A percentile compares a stretch with the other conserved stretches of the same genome.
These are phyloP conservation scores for Lasius fuliginosus DNA, from an alignment of 2,888 invertebrate species.

Conservation along the genomic window DNA sequence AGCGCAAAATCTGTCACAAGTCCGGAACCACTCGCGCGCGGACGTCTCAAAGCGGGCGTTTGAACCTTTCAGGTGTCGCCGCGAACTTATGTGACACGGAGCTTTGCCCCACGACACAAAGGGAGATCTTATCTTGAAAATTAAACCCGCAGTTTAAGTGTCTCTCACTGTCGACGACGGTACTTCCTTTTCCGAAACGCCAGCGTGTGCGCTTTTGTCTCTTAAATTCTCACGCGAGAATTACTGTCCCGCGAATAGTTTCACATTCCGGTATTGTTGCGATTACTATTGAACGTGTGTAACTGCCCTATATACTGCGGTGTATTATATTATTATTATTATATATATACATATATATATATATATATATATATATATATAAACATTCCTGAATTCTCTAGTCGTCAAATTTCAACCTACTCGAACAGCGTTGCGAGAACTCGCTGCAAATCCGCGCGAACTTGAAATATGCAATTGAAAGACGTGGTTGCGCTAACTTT, in stretches of 20 bases:
- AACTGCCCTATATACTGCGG: neutral
- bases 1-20: slow-evolving; percentile 50
- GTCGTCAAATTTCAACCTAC: slow-evolving; percentile 30
- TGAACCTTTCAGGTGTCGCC: slow-evolving; percentile 41
- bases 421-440: neutral
- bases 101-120: slow-evolving; percentile 47
- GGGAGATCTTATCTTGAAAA: slow-evolving; percentile 50
- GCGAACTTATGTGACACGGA: slow-evolving; percentile 42
- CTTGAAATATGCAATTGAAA: slow-evolving; percentile 51
- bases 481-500: slow-evolving; percentile 38
- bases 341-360: too few relatives aligned
- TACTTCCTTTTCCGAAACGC: slow-evolving; percentile 36
- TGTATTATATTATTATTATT: neutral
- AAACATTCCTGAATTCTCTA: neutral
- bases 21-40: neutral
- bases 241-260: slow-evolving; percentile 23
- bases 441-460: slow-evolving; percentile 43
- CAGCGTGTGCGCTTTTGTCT: slow-evolving; percentile 24
- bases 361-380: neutral
- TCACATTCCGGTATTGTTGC: slow-evolving; percentile 16
- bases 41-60: slow-evolving; percentile 46
- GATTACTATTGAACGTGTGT: slow-evolving; percentile 15
- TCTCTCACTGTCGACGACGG: slow-evolving; percentile 26
- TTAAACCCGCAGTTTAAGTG: slow-evolving; percentile 53
- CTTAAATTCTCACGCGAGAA: slow-evolving; percentile 40